Evolutionary conservation across 2,888 invertebrate genomes (phyloP).

Genomic region (Archips xylosteana): DNA sequence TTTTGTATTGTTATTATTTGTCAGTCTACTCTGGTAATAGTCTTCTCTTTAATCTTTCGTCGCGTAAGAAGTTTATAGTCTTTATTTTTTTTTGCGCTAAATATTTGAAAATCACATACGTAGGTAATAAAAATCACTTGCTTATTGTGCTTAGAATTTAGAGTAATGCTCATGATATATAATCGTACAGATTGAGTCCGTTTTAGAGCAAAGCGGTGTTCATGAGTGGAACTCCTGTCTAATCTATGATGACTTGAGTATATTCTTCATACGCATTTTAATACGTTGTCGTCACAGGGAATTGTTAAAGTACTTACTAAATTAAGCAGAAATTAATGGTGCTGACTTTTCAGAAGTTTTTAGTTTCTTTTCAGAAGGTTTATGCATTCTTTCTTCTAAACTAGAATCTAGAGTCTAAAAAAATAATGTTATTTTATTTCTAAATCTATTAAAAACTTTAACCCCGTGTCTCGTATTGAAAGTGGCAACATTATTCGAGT

Average conservation of each 20-base stretch:
- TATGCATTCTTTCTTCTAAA: no score
- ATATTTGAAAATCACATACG: no score
- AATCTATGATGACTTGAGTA: neutral
- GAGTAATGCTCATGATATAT: no score
- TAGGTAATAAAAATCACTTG: no score
- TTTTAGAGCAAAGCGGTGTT: neutral
- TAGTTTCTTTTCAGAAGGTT: neutral
- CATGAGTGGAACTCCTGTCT: neutral
- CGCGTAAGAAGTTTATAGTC: neutral
- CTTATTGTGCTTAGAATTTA: no score
- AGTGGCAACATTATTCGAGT: constrained; percentile 58
- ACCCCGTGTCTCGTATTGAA: constrained; percentile 46
- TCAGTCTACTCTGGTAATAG: neutral
- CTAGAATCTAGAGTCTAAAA: neutral
- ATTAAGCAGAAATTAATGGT: no score
- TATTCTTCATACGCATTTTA: no score
- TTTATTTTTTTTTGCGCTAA: neutral
- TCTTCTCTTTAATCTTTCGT: neutral
- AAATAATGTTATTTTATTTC: neutral
- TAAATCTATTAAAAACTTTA: constrained; percentile 15
- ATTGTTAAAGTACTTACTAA: no score
- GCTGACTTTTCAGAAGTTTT: neutral
- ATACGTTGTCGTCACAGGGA: no score
- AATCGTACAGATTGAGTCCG: no score
- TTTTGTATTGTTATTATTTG: no score